These are phyloP conservation scores for Hipparchia sbordonii DNA, from an alignment of 2,888 invertebrate genomes.

Conservation along the genomic window DNA sequence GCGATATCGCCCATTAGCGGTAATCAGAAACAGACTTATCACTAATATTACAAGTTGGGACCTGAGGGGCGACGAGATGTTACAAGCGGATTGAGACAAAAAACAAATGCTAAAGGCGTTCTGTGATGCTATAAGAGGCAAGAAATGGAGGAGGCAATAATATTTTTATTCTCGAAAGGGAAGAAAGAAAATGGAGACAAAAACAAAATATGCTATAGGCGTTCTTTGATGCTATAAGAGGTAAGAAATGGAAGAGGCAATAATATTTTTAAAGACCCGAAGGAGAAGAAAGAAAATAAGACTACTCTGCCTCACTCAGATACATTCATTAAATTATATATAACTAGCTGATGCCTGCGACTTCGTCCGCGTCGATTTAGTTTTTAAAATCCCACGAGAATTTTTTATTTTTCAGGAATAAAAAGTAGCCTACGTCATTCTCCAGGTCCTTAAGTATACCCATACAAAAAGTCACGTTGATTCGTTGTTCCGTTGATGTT, in stretches of 20 bases:
- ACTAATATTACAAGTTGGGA: slow-evolving; percentile 61
- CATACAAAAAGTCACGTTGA: too few species aligned
- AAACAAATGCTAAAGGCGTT: slow-evolving; percentile 41
- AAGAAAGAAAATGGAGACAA: not conserved
- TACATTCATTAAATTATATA: too few species aligned
- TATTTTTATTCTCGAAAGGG: not conserved
- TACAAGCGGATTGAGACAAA: slow-evolving; percentile 69
- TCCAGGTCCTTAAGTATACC: too few species aligned
- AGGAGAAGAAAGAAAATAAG: not conserved
- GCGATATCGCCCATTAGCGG: slow-evolving; percentile 57
- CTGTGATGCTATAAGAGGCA: slow-evolving; percentile 35
- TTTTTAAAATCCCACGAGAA: too few species aligned
- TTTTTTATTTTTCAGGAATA: too few species aligned
- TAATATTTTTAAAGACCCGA: not conserved
- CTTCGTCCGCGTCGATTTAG: too few species aligned
- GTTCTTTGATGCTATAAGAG: slow-evolving; percentile 30
- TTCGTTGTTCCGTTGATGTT: too few species aligned
- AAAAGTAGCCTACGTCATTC: too few species aligned
- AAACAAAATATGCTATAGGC: slow-evolving; percentile 32
- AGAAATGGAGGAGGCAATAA: slow-evolving; percentile 25
- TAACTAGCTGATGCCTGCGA: too few species aligned
- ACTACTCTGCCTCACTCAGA: too few species aligned
- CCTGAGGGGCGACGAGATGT: slow-evolving; percentile 50
- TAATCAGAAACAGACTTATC: slow-evolving; percentile 71
- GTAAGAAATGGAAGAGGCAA: slow-evolving; percentile 33